A percentile compares a stretch with the other conserved stretches of the same genome.
Conservation (phyloP, 2,888 invertebrate species). For the Leptarthrus brevirostris region DNA sequence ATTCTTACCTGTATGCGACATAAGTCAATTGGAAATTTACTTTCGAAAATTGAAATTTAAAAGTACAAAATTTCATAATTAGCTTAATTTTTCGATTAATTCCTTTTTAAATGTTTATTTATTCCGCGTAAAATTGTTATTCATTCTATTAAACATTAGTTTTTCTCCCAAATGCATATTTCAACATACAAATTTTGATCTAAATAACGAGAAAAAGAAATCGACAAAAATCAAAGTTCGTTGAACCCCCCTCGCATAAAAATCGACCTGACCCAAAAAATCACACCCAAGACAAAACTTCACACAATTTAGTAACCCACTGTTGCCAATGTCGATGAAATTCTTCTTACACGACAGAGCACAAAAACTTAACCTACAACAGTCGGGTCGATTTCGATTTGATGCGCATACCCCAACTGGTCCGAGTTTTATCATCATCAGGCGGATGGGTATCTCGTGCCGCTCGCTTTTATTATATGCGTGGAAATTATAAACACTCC, state of each 20-base stretch:
- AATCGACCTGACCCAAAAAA: conserved; percentile 45
- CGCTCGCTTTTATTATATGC: conserved; percentile 14
- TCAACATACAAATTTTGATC: too few relatives aligned
- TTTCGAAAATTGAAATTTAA: too few relatives aligned
- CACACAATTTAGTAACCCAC: conserved; percentile 46
- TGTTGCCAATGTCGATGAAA: conserved; percentile 42
- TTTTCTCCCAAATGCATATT: too few relatives aligned
- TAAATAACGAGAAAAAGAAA: neutral
- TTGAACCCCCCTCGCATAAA: conserved; percentile 27
- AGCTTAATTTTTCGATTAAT: too few relatives aligned
- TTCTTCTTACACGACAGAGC: conserved; percentile 23
- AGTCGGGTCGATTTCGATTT: conserved; percentile 19
- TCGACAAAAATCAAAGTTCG: conserved; percentile 17
- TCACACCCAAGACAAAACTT: conserved; percentile 36
- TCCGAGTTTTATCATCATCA: conserved; percentile 1
- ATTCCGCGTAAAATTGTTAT: too few relatives aligned
- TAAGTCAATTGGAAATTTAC: too few relatives aligned
- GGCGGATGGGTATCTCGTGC: conserved; percentile 18
- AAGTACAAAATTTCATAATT: too few relatives aligned
- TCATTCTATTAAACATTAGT: too few relatives aligned
- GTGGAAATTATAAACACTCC: conserved; percentile 37
- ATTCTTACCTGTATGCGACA: too few relatives aligned
- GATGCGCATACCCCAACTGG: conserved; percentile 17
- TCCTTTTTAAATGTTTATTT: too few relatives aligned
- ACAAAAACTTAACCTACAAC: conserved; percentile 33